These are phyloP conservation scores for Melanotaenia parkinsoni DNA, from an alignment of 2,797 vertebrate genomes.

Conservation along the genomic window DNA sequence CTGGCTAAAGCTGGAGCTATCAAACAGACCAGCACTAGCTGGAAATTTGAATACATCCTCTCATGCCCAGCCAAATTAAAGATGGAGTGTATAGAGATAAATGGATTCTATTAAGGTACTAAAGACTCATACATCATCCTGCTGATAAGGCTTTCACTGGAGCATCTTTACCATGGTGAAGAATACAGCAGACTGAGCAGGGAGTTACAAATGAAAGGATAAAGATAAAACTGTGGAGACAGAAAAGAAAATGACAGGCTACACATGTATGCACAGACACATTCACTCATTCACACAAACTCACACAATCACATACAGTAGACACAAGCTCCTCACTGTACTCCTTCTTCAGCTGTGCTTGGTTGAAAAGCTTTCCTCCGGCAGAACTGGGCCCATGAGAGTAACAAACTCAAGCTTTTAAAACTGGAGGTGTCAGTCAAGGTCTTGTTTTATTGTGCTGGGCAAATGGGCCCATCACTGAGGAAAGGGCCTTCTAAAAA, in stretches of 20 bases:
- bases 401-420: constrained; percentile 78
- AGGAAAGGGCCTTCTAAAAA: constrained; percentile 59
- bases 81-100: constrained; percentile 80
- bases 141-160: constrained; percentile 77
- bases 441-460: constrained; percentile 65
- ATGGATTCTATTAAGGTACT: constrained; percentile 81
- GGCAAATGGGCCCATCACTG: constrained; percentile 63
- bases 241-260: constrained; percentile 31
- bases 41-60: constrained; percentile 79
- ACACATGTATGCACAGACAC: constrained; percentile 26
- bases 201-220: constrained; percentile 31
- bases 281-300: constrained; percentile 33
- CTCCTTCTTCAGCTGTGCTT: constrained; percentile 58
- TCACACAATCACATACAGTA: constrained; percentile 12
- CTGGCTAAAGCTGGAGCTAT: constrained; percentile 50
- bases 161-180: constrained; percentile 65
- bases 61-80: constrained; percentile 77
- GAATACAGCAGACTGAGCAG: constrained; percentile 46
- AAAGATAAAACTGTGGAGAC: constrained; percentile 36
- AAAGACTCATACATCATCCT: constrained; percentile 80
- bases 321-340: constrained; percentile 36
- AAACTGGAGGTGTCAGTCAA: constrained; percentile 80
- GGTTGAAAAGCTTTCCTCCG: constrained; percentile 75
- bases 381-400: constrained; percentile 73
- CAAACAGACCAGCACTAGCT: constrained; percentile 26